A percentile compares a stretch with the other conserved stretches of the same genome.
These are phyloP conservation scores for Psettodes erumei DNA, from an alignment of 2,113 vertebrate genomes.

Conservation along the genomic window DNA sequence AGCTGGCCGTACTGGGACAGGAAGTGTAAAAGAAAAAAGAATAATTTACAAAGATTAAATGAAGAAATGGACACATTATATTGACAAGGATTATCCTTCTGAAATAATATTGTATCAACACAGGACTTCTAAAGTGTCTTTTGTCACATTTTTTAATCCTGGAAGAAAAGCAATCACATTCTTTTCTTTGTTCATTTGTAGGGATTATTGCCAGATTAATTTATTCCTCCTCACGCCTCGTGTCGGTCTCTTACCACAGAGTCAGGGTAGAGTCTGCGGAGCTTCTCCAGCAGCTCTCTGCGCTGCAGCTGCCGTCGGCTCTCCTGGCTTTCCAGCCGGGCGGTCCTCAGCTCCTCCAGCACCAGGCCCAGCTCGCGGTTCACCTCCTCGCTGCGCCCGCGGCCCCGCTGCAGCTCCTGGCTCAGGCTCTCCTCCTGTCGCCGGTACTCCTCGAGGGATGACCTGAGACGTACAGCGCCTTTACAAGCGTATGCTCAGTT, in stretches of 20 bases:
- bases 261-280: conserved; percentile 88
- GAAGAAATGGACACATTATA: background rate
- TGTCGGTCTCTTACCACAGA: conserved; percentile 85
- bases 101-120: background rate
- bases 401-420: conserved; percentile 81
- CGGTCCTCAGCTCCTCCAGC: conserved; percentile 86
- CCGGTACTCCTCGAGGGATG: conserved; percentile 80
- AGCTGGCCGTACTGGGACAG: conserved; percentile 90
- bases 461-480: conserved; percentile 72
- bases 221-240: too few relatives aligned
- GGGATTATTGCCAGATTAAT: background rate
- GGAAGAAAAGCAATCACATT: background rate
- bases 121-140: background rate
- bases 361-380: conserved; percentile 85
- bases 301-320: conserved; percentile 85
- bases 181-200: background rate
- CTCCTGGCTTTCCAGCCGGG: conserved; percentile 89
- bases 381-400: conserved; percentile 81
- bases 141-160: background rate
- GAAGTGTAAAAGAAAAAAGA: background rate
- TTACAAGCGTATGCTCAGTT: background rate
- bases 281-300: conserved; percentile 87
- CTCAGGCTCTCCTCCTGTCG: conserved; percentile 82
- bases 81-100: background rate
- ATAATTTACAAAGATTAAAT: background rate